Evolutionary conservation across 2,888 invertebrate species (phyloP), one percentile per base, ranked within the genome.

Genomic region (Chloroclystis v-ata): DNA sequence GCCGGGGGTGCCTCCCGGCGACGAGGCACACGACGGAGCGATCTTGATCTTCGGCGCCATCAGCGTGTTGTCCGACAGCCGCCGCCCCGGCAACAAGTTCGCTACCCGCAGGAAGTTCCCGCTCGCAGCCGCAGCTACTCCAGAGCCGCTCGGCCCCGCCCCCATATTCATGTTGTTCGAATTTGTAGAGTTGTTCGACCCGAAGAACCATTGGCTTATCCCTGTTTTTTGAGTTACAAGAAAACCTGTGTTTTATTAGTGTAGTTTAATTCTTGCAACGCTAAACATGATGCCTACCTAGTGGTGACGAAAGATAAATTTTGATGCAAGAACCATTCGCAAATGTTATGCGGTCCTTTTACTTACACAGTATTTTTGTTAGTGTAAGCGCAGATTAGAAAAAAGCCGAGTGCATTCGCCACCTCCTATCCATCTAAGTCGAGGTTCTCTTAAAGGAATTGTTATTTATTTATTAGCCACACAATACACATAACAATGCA

Each of bases 31-130:
- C 10, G 96, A 96, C 7, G 95, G 95, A 0, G 95, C 95, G 51
- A 97, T 93, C 42, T 94, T 92, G 59, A 95, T 96, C 82, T 95
- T 95, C 28, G 96, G 95, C 54, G 95, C 94, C 93, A 96, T 95
- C 69, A 97, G 85, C 37, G 96, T 96, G 76, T 97, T 97, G 82
- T 97, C 97, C 14, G 96, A 97, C 44, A 97, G 91, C 41, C 97
- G 93, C 43, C 97, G 92, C 73, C 93, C 95, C 41, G 95, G 95
- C 76, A 96, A 94, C 55, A 93, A 93, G 71, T 89, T 93, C 51
- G 92, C 92, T 25, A 97, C 97, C 47, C 95, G 92, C 71, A 97
- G 88, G 88, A 96, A 95, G 82, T 96, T 96, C 75, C 92, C 45
- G 29, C 49, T 35, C 33, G 42, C 32, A 7, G 42, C 24, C 1